Conservation (phyloP, 2,888 invertebrate genomes). For the Gastrophysa polygoni region DNA sequence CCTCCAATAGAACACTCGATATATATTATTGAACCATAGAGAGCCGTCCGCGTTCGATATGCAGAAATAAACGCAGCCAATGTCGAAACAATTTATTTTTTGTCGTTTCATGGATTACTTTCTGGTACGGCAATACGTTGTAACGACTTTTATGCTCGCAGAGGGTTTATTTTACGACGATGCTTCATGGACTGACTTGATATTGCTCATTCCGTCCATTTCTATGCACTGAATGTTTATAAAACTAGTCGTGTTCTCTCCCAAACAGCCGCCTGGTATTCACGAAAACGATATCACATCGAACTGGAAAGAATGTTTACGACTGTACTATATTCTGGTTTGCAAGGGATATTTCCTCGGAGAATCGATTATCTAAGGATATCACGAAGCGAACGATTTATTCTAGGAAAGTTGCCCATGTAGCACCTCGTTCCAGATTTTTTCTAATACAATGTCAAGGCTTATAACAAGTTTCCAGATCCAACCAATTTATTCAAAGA, state of each 20-base stretch:
- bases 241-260: conserved; percentile 5
- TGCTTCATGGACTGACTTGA: not conserved
- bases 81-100: conserved; percentile 7
- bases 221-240: conserved; percentile 10
- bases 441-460: too few species aligned
- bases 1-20: too few species aligned
- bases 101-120: conserved; percentile 5
- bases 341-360: not conserved
- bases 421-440: too few species aligned
- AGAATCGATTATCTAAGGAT: not conserved
- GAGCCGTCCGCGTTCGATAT: too few species aligned
- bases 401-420: too few species aligned
- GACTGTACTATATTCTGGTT: not conserved
- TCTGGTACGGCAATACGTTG: conserved; percentile 7
- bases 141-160: conserved; percentile 16
- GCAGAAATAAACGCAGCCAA: not conserved
- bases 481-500: too few species aligned
- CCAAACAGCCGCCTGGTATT: conserved; percentile 9
- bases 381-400: not conserved
- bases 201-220: conserved; percentile 7
- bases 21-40: too few species aligned
- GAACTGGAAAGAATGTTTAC: not conserved
- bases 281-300: not conserved
- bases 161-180: conserved; percentile 14
- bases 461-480: too few species aligned